Conservation (phyloP, 2,888 invertebrate species). For the Drosophila subquinaria region DNA sequence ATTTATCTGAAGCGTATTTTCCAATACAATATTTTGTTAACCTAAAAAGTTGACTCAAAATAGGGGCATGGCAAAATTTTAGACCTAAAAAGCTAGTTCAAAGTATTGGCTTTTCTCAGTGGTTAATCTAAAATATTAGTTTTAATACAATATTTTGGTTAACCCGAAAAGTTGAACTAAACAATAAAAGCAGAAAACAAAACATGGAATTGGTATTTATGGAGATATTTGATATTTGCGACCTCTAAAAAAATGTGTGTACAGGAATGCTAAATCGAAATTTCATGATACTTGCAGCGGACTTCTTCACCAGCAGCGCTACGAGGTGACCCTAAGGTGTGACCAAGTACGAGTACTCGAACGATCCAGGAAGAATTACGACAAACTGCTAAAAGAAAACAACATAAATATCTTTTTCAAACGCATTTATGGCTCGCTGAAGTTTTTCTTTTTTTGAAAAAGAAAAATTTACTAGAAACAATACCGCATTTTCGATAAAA, state of each 20-base stretch:
- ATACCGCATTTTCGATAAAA: slow-evolving; percentile 38
- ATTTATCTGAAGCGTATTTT: too few species aligned
- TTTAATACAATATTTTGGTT: too few species aligned
- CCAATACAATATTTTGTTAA: too few species aligned
- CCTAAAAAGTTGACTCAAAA: too few species aligned
- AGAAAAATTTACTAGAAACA: slow-evolving; percentile 16
- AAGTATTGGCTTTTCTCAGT: too few species aligned
- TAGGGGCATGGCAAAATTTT: too few species aligned
- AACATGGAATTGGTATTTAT: too few species aligned
- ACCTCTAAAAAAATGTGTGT: background rate
- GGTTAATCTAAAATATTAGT: too few species aligned
- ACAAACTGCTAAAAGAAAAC: slow-evolving; percentile 30
- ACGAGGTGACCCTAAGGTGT: slow-evolving; percentile 89
- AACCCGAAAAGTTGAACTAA: too few species aligned
- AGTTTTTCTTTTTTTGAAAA: slow-evolving; percentile 30
- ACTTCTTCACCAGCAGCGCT: slow-evolving; percentile 91
- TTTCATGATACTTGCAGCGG: slow-evolving; percentile 84
- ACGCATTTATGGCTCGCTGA: slow-evolving; percentile 72
- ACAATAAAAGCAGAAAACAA: too few species aligned
- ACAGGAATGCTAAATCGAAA: background rate
- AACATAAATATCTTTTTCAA: slow-evolving; percentile 51
- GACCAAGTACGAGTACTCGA: slow-evolving; percentile 16
- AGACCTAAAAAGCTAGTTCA: too few species aligned
- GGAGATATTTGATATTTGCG: background rate
- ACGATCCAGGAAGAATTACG: slow-evolving; percentile 31